Conservation (phyloP, 92 coral and sea anemone species). For the Zoanthus sansibaricus region DNA sequence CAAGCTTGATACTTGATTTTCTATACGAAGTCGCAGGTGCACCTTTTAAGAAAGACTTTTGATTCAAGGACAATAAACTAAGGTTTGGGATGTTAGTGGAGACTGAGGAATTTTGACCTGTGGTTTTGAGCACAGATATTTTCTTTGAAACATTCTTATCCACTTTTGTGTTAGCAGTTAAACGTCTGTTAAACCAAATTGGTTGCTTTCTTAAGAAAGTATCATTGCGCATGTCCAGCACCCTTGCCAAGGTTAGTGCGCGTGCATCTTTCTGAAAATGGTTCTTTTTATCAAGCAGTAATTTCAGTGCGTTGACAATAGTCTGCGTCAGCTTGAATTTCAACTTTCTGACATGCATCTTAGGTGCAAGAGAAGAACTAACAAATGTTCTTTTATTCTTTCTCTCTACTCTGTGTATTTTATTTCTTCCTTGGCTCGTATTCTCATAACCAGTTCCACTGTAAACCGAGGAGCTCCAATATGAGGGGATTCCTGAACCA, state of each 20-base stretch:
- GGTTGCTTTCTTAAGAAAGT: conserved; percentile 7
- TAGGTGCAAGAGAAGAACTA: conserved; percentile 20
- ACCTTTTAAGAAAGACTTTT: conserved; percentile 10
- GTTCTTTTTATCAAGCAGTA: conserved; percentile 74
- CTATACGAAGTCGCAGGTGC: neutral
- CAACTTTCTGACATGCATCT: neutral
- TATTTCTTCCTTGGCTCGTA: neutral
- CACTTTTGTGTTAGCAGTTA: neutral
- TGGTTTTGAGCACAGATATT: neutral
- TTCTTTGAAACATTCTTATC: neutral
- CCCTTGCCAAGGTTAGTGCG: conserved; percentile 77
- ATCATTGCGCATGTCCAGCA: conserved; percentile 67
- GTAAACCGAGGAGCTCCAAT: neutral
- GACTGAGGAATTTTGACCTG: neutral
- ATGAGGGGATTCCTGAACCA: neutral
- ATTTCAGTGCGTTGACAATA: conserved; percentile 72
- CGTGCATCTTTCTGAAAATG: conserved; percentile 79
- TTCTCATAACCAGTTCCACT: neutral
- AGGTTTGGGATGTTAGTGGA: neutral
- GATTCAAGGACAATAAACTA: conserved; percentile 16
- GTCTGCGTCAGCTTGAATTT: conserved; percentile 65
- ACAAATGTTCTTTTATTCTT: conserved; percentile 26
- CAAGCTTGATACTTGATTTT: conserved; percentile 31
- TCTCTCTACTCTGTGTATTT: neutral
- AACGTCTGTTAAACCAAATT: neutral